Conservation (phyloP, 30 jellyfish, hydroid and myxozoan species). For the Aurelia coerulea region DNA sequence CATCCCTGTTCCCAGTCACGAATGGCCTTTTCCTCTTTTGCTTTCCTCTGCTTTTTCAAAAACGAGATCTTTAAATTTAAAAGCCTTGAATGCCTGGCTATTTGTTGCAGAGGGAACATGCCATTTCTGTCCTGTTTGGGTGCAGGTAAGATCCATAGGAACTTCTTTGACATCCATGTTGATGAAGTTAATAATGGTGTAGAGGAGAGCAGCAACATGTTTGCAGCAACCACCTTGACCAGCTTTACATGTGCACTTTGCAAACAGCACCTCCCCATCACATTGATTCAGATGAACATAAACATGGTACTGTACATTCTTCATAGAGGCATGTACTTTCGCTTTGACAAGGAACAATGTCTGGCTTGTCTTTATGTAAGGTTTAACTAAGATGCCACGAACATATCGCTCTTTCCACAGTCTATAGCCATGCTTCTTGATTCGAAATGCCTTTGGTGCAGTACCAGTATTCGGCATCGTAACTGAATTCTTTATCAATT, state of each 20-base stretch:
- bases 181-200: no score
- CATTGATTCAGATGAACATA: conserved; percentile 52
- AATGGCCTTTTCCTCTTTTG: conserved; percentile 6
- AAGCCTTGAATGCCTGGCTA: conserved; percentile 6
- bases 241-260: conserved; percentile 57
- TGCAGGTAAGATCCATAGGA: conserved; percentile 36
- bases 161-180: no score
- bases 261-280: conserved; percentile 29
- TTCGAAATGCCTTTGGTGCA: conserved; percentile 16
- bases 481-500: no score
- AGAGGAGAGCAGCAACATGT: no score
- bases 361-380: conserved; percentile 1
- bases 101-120: conserved; percentile 21
- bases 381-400: conserved; percentile 7
- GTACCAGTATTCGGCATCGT: neutral
- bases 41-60: conserved; percentile 10
- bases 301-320: conserved; percentile 8
- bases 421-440: conserved; percentile 37
- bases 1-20: neutral
- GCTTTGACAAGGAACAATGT: conserved; percentile 43
- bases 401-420: conserved; percentile 55
- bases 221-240: no score
- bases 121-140: conserved; percentile 54
- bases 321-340: conserved; percentile 59
- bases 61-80: conserved; percentile 13